Evolutionary conservation across 2,113 vertebrate genomes (phyloP).

Genomic region (Lasiurus borealis): DNA sequence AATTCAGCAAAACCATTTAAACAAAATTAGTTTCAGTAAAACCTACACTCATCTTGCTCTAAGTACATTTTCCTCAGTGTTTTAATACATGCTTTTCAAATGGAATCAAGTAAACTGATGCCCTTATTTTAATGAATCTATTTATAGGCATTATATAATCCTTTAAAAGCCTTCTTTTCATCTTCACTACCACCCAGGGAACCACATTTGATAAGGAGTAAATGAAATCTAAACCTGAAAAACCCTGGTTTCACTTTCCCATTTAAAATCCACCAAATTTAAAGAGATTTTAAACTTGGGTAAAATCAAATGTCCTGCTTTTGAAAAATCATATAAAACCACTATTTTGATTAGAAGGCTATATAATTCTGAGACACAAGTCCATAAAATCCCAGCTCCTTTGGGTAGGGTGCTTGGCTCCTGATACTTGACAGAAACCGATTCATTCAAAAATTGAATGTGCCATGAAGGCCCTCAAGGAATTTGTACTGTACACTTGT

Average conservation of each 20-base stretch:
- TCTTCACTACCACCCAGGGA: background rate
- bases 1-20: slow-evolving; percentile 40
- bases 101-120: background rate
- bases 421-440: background rate
- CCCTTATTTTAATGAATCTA: slow-evolving; percentile 34
- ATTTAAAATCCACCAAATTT: slow-evolving; percentile 41
- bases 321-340: slow-evolving; percentile 36
- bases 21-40: slow-evolving; percentile 57
- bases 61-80: background rate
- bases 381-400: slow-evolving; percentile 6
- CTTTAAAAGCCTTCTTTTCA: slow-evolving; percentile 23
- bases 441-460: slow-evolving; percentile 42
- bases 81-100: slow-evolving; percentile 61
- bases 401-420: background rate
- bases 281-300: slow-evolving; percentile 50
- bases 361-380: background rate
- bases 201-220: slow-evolving; percentile 21
- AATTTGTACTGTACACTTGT: slow-evolving; percentile 6
- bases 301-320: slow-evolving; percentile 33
- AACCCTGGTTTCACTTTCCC: slow-evolving; percentile 10
- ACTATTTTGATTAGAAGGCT: slow-evolving; percentile 6
- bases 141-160: slow-evolving; percentile 27
- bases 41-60: background rate
- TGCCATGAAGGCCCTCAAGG: background rate
- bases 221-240: slow-evolving; percentile 54